Evolutionary conservation across 2,797 vertebrate species (phyloP), one percentile per base, ranked within the genome.

Genomic region (Ceyx erithaca): DNA sequence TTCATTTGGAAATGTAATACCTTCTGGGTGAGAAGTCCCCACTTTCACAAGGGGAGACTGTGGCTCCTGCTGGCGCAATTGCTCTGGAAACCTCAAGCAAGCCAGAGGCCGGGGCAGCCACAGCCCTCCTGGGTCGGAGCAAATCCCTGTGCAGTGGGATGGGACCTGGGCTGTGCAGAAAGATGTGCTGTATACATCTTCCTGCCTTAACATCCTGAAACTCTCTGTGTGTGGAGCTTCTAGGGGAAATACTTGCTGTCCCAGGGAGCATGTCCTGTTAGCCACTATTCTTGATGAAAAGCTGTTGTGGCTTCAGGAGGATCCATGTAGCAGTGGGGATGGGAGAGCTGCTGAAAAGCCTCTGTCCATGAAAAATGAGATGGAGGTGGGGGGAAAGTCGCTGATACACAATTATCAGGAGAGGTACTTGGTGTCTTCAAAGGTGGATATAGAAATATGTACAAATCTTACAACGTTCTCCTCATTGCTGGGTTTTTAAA

Each of bases 361-460:
- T 76, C 28, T 67, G 61, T 8, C 40, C 8, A 0, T 31, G 37
- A 70, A 77, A 76, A 84, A 61, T 37, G 22, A 69, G 69, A 41
- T 8, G 28, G 4, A 30, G 1, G 18, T 0, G 0, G 19, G 15
- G 8, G 17, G 10, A 58, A 37, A 70, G 25, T 13, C 77, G n/a
- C 48, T 33, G 33, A 28, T 49, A 28, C 23, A 52, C 19, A 21
- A 21, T 59, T 93, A 83, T 45, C 0, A 1, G 37, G 43, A 61
- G 51, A 66, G 40, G 15, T 82, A 22, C 46, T 71, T 4, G 3
- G 30, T 75, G 51, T 80, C 76, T 92, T 75, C 69, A 69, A 11
- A 85, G 67, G 59, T 21, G 70, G 49, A 41, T 67, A 30, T 2
- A 80, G 55, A 92, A 91, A 52, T 67, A 79, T 35, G 17, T 78